Evolutionary conservation across 2,113 vertebrate genomes (phyloP).

Genomic region (Paralichthys olivaceus): DNA sequence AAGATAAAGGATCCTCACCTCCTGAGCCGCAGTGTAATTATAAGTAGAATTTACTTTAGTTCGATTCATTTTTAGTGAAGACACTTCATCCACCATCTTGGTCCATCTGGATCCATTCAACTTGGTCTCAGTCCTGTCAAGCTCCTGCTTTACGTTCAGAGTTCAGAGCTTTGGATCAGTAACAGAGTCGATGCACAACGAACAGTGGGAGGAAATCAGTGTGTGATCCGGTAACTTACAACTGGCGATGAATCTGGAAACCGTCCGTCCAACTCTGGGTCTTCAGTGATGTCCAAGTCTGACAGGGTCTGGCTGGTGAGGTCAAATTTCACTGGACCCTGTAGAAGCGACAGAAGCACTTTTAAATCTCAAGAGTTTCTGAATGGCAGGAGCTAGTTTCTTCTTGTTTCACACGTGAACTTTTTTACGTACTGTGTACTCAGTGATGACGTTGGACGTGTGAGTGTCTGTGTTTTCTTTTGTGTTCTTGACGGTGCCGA

Average conservation of each 20-base stretch:
- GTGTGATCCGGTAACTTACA: constrained; percentile 45
- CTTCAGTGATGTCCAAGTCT: constrained; percentile 27
- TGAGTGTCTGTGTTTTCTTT: constrained; percentile 71
- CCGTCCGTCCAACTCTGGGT: constrained; percentile 28
- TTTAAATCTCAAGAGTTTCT: neutral
- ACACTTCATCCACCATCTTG: constrained; percentile 5
- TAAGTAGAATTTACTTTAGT: constrained; percentile 56
- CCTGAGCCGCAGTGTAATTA: constrained; percentile 53
- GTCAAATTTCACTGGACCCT: constrained; percentile 71
- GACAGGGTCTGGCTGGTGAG: constrained; percentile 31
- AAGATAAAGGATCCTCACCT: constrained; percentile 51
- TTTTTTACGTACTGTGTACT: constrained; percentile 73
- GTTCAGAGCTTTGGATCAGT: neutral
- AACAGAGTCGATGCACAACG: neutral
- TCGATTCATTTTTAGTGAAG: constrained; percentile 48
- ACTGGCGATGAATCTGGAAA: constrained; percentile 29
- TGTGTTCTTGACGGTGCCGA: constrained; percentile 61
- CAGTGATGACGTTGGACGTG: constrained; percentile 64
- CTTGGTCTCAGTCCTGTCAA: constrained; percentile 18
- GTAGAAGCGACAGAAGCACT: neutral
- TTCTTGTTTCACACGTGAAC: neutral
- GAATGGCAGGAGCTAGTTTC: too few species aligned
- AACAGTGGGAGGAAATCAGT: too few species aligned
- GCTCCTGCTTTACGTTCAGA: constrained; percentile 9
- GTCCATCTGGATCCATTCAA: constrained; percentile 31